Evolutionary conservation across 2,113 vertebrate genomes (phyloP).

Genomic region (Mormoops blainvillei): DNA sequence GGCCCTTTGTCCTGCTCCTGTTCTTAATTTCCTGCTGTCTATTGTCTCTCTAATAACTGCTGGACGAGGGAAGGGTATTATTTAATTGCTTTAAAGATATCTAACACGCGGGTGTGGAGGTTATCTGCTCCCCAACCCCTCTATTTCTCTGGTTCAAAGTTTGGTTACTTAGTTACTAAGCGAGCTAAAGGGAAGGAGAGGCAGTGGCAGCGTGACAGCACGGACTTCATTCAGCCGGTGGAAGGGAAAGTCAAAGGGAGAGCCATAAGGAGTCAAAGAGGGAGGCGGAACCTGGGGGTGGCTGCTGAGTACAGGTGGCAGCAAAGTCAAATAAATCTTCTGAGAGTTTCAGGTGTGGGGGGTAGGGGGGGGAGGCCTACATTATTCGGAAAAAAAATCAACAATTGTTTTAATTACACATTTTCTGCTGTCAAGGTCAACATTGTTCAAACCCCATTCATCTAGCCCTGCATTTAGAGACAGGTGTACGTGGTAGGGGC

Average conservation of each 20-base stretch:
- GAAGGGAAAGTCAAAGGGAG: neutral
- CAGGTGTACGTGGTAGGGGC: neutral
- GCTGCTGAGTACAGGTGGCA: neutral
- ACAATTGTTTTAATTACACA: neutral
- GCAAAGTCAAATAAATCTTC: neutral
- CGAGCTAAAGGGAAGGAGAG: neutral
- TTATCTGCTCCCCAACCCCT: conserved; percentile 21
- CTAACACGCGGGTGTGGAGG: neutral
- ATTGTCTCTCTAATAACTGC: conserved; percentile 50
- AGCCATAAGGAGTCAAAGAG: neutral
- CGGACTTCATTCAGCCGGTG: neutral
- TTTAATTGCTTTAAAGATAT: conserved; percentile 44
- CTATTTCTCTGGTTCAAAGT: conserved; percentile 23
- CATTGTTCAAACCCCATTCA: neutral
- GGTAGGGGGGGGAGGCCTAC: neutral
- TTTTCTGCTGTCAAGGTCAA: neutral
- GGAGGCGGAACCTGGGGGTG: neutral
- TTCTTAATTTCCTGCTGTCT: conserved; percentile 63
- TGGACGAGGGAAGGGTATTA: neutral
- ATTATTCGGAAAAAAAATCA: neutral
- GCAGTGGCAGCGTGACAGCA: neutral
- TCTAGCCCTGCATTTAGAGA: neutral
- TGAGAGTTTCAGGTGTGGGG: neutral
- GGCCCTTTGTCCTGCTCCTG: neutral
- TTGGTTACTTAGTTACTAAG: conserved; percentile 61